phyloP scores from a whole-genome alignment of 2,797 vertebrate genomes.

The Eupleurogrammus muticus region DNA sequence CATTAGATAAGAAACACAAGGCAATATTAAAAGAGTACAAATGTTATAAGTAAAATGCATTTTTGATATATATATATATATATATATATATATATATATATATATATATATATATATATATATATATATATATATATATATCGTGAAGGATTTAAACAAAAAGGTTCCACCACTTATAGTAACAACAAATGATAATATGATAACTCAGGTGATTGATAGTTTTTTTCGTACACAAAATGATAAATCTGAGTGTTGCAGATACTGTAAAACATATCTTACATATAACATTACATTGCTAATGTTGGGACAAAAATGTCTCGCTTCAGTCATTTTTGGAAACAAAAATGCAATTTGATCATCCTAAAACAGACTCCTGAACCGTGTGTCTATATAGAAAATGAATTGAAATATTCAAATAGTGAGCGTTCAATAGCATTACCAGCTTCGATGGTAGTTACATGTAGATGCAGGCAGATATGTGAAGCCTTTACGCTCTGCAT shows the following conservation, averaged over 20 bases:
- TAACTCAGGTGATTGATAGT: background rate
- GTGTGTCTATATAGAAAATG: background rate
- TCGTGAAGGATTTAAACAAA: background rate
- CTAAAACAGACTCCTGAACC: background rate
- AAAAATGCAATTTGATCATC: background rate
- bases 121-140: too few relatives aligned
- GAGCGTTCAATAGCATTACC: background rate
- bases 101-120: too few relatives aligned
- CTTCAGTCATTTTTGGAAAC: background rate
- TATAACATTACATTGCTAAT: constrained; percentile 8
- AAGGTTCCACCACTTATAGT: background rate
- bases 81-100: too few relatives aligned
- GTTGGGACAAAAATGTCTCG: background rate
- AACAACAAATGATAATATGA: too few relatives aligned
- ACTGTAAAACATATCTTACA: background rate
- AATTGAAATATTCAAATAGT: too few relatives aligned
- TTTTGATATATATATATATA: background rate
- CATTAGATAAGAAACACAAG: background rate
- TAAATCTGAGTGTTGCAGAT: background rate
- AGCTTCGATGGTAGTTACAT: background rate
- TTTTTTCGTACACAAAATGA: background rate
- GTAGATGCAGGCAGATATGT: too few relatives aligned
- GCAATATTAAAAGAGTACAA: background rate
- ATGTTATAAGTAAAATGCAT: background rate
- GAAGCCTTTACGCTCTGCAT: background rate